Conservation (phyloP, 2,888 invertebrate species). For the Bombyx huttoni region DNA sequence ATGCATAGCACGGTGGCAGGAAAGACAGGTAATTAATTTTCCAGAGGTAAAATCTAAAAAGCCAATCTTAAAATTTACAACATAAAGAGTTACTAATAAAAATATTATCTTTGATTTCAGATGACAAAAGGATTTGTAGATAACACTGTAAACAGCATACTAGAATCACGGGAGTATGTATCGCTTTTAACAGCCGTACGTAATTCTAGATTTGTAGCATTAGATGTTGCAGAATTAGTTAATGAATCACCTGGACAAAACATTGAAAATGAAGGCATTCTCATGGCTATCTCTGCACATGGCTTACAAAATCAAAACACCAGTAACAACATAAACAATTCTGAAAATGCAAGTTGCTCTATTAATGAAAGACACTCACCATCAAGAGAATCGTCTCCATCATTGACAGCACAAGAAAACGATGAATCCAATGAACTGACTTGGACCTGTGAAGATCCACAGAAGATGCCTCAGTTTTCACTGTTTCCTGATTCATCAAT, state of each 20-base stretch:
- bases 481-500: conserved; percentile 30
- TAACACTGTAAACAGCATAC: conserved; percentile 78
- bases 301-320: conserved; percentile 69
- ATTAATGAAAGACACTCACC: conserved; percentile 16
- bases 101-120: conserved; percentile 24
- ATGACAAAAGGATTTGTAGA: conserved; percentile 77
- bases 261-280: conserved; percentile 79
- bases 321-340: conserved; percentile 12
- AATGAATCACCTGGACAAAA: conserved; percentile 70
- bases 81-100: too few relatives aligned
- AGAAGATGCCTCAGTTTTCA: conserved; percentile 20
- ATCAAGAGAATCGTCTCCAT: conserved; percentile 23
- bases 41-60: neutral
- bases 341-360: conserved; percentile 7
- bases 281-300: conserved; percentile 82
- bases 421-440: conserved; percentile 22
- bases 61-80: neutral
- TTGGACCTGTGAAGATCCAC: conserved; percentile 28
- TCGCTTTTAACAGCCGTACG: conserved; percentile 51
- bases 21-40: conserved; percentile 62
- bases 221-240: conserved; percentile 66
- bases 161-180: conserved; percentile 73
- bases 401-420: conserved; percentile 29
- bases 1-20: conserved; percentile 74
- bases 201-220: conserved; percentile 36